Percentiles rank a stretch among this genome's conserved stretches.
Conservation (phyloP, 2,797 vertebrate genomes). For the Arvicola amphibius region DNA sequence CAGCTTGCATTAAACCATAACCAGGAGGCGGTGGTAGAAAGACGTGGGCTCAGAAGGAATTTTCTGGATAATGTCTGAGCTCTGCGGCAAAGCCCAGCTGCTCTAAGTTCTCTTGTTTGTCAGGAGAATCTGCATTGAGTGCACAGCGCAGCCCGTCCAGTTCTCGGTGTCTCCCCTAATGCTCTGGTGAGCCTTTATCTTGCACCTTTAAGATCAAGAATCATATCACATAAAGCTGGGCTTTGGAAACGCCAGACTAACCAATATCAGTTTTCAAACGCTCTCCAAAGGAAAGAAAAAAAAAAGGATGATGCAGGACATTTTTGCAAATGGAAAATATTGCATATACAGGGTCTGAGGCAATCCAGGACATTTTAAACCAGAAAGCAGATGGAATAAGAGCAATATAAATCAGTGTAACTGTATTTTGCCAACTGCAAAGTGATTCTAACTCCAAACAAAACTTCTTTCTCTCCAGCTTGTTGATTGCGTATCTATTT, state of each 20-base stretch:
- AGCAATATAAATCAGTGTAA: slow-evolving; percentile 73
- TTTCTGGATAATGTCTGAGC: not conserved
- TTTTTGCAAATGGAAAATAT: slow-evolving; percentile 80
- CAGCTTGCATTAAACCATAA: slow-evolving; percentile 33
- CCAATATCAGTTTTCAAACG: slow-evolving; percentile 67
- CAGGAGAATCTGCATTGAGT: slow-evolving; percentile 18
- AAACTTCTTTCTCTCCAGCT: slow-evolving; percentile 66
- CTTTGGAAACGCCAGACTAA: slow-evolving; percentile 57
- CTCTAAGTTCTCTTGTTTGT: not conserved
- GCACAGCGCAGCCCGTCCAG: not conserved
- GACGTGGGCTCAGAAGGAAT: slow-evolving; percentile 14
- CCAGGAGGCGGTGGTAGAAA: not conserved
- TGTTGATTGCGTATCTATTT: slow-evolving; percentile 72
- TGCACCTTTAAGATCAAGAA: slow-evolving; percentile 20
- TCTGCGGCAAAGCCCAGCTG: slow-evolving; percentile 32
- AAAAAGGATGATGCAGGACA: slow-evolving; percentile 71
- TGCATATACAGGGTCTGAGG: slow-evolving; percentile 71
- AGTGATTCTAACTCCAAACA: slow-evolving; percentile 76
- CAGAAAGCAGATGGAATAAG: slow-evolving; percentile 78
- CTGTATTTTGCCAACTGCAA: slow-evolving; percentile 75
- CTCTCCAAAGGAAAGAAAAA: slow-evolving; percentile 66
- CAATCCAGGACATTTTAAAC: slow-evolving; percentile 79
- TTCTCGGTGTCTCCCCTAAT: not conserved
- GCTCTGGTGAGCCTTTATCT: slow-evolving; percentile 46
- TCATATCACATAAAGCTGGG: slow-evolving; percentile 50